Evolutionary conservation across 2,797 vertebrate genomes (phyloP), one percentile per base, ranked within the genome.

Genomic region (Enteromius anoplus): DNA sequence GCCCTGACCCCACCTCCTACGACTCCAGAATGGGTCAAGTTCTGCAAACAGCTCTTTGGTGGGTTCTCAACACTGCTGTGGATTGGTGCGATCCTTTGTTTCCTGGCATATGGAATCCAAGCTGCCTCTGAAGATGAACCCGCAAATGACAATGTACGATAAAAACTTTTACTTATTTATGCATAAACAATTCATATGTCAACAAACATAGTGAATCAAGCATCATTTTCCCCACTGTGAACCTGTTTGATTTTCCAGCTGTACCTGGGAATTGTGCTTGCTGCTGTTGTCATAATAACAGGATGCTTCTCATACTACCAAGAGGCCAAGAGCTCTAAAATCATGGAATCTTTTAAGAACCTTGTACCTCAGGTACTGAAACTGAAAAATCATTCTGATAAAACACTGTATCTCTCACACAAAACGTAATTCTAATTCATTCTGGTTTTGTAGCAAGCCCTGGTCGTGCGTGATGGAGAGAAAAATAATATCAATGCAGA

Each of bases 11-110:
- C 98, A 0, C 98, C 98, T 15, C 97, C 97, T 58, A 99, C 97
- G 0, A 98, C 97, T 5, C 98, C 98, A 0, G 98, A 99, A 84
- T 99, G 98, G 98, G 91, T 99, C 3, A 99, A 99, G 88, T 99
- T 99, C 91, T 99, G 98, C 64, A 95, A 92, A 89, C 98, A 99
- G 91, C 95, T 99, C 42, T 99, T 99, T 0, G 97, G 98, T 14
- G 98, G 98, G 0, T 99, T 99, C 93, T 98, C 97, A 0, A 97
- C 97, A 89, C 90, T 99, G 49, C 93, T 99, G 88, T 99, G 98
- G 98, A 98, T 98, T 1, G 98, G 98, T 26, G 97, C 98, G 0
- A 26, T 98, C 77, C 96, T 99, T 34, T 99, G 97, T 82, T 99
- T 99, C 87, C 87, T 98, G 81, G 97, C 97, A 49, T 97, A 95